These are phyloP conservation scores for Pipistrellus pipistrellus DNA, from an alignment of 2,797 vertebrate species.

Conservation along the genomic window DNA sequence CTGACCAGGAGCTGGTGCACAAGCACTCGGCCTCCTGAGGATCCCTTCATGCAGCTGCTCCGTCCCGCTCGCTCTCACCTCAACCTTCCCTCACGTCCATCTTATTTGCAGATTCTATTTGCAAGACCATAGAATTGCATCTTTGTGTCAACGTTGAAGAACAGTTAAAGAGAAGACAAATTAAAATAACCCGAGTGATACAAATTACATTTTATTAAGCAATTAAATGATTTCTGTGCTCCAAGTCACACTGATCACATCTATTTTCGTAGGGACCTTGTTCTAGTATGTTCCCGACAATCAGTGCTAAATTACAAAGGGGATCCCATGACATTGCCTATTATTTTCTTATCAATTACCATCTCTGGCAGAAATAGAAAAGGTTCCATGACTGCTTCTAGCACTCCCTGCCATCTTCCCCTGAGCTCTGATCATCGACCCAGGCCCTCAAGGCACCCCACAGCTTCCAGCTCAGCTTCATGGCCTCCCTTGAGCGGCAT, in stretches of 20 bases:
- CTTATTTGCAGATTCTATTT: neutral
- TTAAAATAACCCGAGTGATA: neutral
- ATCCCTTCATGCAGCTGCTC: accelerated
- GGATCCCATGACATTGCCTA: slow-evolving; percentile 9
- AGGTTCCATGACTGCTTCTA: accelerated
- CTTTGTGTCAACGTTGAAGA: neutral
- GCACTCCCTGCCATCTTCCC: too few relatives aligned
- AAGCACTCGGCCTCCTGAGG: neutral
- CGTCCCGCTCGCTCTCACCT: too few relatives aligned
- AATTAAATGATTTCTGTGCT: neutral
- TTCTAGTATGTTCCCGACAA: neutral
- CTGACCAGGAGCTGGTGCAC: neutral
- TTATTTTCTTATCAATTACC: neutral
- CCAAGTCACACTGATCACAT: neutral
- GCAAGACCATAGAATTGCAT: accelerated
- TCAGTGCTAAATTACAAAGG: neutral
- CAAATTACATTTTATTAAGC: neutral
- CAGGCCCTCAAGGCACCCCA: too few relatives aligned
- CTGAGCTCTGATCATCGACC: accelerated
- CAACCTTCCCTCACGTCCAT: accelerated
- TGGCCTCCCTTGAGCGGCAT: neutral
- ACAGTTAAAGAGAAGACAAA: neutral
- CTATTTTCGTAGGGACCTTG: neutral
- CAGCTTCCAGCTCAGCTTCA: neutral
- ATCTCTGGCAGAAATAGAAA: neutral